Evolutionary conservation across 2,113 vertebrate genomes (phyloP).

Genomic region (Antechinus flavipes): DNA sequence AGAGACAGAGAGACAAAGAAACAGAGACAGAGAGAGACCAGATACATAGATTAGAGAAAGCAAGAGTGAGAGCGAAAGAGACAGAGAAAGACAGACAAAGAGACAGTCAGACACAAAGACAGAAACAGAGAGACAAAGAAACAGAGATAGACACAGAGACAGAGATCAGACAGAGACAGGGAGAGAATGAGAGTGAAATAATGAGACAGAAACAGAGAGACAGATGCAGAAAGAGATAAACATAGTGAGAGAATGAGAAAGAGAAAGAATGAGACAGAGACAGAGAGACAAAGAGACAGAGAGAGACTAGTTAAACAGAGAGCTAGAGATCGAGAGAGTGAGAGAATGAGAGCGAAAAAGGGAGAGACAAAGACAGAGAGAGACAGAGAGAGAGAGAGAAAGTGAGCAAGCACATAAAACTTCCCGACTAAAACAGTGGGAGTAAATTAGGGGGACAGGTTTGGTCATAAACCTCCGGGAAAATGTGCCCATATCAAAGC

Average conservation of each 20-base stretch:
- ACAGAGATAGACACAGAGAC: not conserved
- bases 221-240: not conserved
- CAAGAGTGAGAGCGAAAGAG: not conserved
- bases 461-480: slow-evolving; percentile 68
- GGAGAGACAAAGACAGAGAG: not conserved
- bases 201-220: not conserved
- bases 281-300: not conserved
- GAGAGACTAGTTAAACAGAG: not conserved
- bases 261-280: not conserved
- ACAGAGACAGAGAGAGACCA: no score
- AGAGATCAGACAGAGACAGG: not conserved
- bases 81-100: not conserved
- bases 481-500: slow-evolving; percentile 67
- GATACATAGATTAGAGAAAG: no score
- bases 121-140: not conserved
- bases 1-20: no score
- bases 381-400: not conserved
- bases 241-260: not conserved
- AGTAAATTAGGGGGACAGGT: slow-evolving; percentile 73
- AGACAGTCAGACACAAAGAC: not conserved
- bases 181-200: no score
- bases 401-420: slow-evolving; percentile 28
- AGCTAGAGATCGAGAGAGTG: not conserved
- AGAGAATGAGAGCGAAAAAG: not conserved
- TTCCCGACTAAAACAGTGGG: accelerated